Percentiles rank a stretch among this genome's conserved stretches.
phyloP scores from a whole-genome alignment of 2,113 vertebrate genomes.

The Ciconia stormi region DNA sequence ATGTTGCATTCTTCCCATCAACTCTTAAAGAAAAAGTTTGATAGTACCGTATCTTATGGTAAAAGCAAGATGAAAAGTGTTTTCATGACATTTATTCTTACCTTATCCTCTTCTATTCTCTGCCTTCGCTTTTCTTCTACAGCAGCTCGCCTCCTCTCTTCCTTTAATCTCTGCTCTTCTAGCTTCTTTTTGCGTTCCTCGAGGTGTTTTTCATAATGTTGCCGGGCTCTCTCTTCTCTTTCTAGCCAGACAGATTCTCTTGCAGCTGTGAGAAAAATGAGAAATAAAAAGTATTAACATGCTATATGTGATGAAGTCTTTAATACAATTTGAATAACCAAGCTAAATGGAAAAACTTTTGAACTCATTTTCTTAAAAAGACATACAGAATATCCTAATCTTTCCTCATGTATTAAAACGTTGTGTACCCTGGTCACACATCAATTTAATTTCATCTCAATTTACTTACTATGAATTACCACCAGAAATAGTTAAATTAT shows the following conservation, averaged over 20 bases:
- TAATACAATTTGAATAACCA: background rate
- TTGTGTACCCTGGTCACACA: background rate
- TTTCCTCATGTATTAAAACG: background rate
- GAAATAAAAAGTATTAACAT: background rate
- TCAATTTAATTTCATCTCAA: background rate
- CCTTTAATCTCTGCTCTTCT: constrained; percentile 89
- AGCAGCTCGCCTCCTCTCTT: constrained; percentile 84
- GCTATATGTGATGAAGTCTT: background rate
- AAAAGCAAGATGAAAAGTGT: background rate
- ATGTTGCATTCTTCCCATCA: background rate
- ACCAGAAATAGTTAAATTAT: background rate
- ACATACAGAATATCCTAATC: background rate
- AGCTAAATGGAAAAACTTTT: background rate
- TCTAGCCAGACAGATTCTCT: constrained; percentile 89
- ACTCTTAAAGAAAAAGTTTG: background rate
- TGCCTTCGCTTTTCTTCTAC: constrained; percentile 93
- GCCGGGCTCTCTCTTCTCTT: constrained; percentile 86
- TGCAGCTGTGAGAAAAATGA: constrained; percentile 71
- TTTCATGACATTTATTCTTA: constrained; percentile 16
- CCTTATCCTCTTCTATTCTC: constrained; percentile 90
- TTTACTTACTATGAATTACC: background rate
- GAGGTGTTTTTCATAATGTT: constrained; percentile 89
- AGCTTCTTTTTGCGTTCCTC: constrained; percentile 87
- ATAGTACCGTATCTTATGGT: background rate
- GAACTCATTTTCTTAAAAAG: background rate